Evolutionary conservation across 1,140 invertebrate genomes (phyloP), one percentile per base, ranked within the genome.

Genomic region (Reticulitermes speratus): DNA sequence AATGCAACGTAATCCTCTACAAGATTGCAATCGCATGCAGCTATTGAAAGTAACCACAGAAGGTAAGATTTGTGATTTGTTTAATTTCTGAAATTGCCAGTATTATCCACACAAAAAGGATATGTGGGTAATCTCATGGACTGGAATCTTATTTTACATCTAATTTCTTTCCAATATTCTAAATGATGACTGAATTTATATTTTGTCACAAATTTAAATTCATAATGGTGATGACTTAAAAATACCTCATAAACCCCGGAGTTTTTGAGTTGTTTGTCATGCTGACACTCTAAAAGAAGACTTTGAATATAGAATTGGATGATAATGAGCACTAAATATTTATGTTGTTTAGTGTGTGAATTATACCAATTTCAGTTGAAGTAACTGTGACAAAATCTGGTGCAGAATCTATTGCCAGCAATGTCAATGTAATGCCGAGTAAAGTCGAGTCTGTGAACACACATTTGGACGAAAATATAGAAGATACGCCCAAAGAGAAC

Each of bases 1-100:
- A 85, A 90, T 87, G 84, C 89, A 89, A 83, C 88, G 89, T 85
- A 91, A 90, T 85, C 92, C 91, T 69, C 88, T 92, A 44, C 90
- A 90, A 87, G 91, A 92, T 88, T 89, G 44, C 25, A 85, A 85
- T 52, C 44, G 14, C 8, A 69, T 38, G 7, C 85, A 85, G 38
- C 55, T 75, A 6, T 25, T 85, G 8, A 85, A 69, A 81, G 45
- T 75, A 38, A 85, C 85, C 25, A 85, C 85, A 30, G 65, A 85
- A 75, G 85, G 85, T 85, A 69, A 44, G 21, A 19, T 11, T 44
- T 32, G n/a, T 32, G n/a, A 44, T 59, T 55, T 23, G 25, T 85
- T 85, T 32, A 85, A 59, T 32, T 44, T 65, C 11, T 30, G 21
- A 38, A 44, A 19, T 69, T 8, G 0, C 38, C 19, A 38, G 59